A percentile compares a stretch with the other conserved stretches of the same genome.
These are phyloP conservation scores for Luffia ferchaultella DNA, from an alignment of 2,888 invertebrate species.

Conservation along the genomic window DNA sequence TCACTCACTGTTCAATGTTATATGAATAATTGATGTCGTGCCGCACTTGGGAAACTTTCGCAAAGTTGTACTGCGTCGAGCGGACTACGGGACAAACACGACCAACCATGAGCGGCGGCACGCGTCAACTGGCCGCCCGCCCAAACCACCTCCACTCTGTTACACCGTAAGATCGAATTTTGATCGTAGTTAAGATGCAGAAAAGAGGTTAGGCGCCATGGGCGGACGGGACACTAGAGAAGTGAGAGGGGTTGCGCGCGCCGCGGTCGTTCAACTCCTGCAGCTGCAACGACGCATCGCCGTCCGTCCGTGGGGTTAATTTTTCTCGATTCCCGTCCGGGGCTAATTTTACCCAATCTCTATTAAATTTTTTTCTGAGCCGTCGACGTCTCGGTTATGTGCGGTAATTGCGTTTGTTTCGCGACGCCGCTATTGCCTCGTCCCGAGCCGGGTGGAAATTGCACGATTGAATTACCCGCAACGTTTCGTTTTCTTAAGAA, in stretches of 20 bases:
- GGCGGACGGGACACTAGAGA: slow-evolving; percentile 35
- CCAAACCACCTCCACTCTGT: slow-evolving; percentile 38
- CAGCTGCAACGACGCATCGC: slow-evolving; percentile 22
- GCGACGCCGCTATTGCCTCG: too few species aligned
- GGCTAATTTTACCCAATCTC: slow-evolving; percentile 9
- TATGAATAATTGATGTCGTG: neutral
- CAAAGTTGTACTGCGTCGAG: neutral
- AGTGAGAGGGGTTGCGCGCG: slow-evolving; percentile 35
- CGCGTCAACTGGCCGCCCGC: slow-evolving; percentile 13
- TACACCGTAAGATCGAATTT: slow-evolving; percentile 62
- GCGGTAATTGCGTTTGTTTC: too few species aligned
- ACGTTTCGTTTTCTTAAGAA: neutral
- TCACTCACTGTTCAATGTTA: neutral
- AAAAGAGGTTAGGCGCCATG: slow-evolving; percentile 49
- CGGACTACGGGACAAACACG: slow-evolving; percentile 19
- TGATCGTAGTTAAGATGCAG: slow-evolving; percentile 50
- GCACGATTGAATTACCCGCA: neutral
- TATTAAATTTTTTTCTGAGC: slow-evolving; percentile 11
- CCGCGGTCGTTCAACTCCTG: slow-evolving; percentile 46
- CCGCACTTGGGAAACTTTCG: neutral
- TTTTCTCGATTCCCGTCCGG: neutral
- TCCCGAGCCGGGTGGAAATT: neutral
- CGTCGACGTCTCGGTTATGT: too few species aligned
- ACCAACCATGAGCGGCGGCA: slow-evolving; percentile 32
- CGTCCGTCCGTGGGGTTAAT: neutral